phyloP scores from a whole-genome alignment of 2,888 invertebrate genomes.

The Neoitamus cyanurus region DNA sequence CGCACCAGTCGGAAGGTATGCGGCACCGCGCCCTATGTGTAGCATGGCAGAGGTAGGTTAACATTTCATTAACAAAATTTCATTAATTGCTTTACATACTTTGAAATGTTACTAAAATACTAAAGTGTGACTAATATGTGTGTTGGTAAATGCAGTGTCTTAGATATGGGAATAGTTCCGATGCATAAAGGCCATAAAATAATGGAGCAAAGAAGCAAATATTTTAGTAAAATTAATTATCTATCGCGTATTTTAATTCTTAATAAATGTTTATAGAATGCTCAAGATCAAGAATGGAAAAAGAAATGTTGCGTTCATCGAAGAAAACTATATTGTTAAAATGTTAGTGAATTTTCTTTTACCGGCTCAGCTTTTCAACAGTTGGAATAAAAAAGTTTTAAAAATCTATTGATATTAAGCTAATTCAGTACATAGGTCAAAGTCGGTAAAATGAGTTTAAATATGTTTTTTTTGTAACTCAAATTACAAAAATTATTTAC shows the following conservation, averaged over 20 bases:
- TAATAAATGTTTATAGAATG: background rate
- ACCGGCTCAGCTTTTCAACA: background rate
- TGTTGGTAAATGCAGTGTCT: background rate
- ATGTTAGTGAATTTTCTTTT: background rate
- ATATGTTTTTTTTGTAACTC: background rate
- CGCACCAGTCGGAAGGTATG: constrained; percentile 71
- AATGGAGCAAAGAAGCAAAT: background rate
- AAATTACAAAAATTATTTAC: background rate
- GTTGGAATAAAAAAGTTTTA: background rate
- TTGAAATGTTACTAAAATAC: background rate
- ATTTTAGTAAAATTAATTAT: background rate
- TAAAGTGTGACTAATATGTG: background rate
- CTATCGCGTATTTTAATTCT: background rate
- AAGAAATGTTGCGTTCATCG: background rate
- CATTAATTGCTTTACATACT: background rate
- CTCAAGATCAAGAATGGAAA: background rate
- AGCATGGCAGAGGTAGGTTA: constrained; percentile 74
- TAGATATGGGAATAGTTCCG: background rate
- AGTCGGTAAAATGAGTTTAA: background rate
- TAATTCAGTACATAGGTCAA: background rate
- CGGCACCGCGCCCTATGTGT: constrained; percentile 73
- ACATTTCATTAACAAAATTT: background rate
- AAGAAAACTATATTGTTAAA: background rate
- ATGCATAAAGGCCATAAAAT: background rate
- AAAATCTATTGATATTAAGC: background rate